Evolutionary conservation across 2,888 invertebrate species (phyloP), one percentile per base, ranked within the genome.

Genomic region (Napeogenes sylphis): DNA sequence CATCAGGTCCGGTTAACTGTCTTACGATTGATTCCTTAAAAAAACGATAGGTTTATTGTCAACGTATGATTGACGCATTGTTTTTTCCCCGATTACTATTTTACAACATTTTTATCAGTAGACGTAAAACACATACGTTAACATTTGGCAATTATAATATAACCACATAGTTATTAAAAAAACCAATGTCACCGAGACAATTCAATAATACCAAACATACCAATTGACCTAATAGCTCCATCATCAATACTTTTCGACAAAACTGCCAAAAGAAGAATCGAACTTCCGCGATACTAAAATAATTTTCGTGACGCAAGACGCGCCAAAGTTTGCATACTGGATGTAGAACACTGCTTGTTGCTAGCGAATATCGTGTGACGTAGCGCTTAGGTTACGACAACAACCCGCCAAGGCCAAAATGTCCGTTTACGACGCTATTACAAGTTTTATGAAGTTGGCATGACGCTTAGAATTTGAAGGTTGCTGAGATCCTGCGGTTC

Each of bases 361-460:
- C 62, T 71, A 70, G 73, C 75, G 69, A 75, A 68, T 73, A 70
- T 35, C 35, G 35, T 59, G 70, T 83, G 81, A 83, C 82, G 82
- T 81, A 77, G 80, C 75, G 77, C 78, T 77, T 82, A 83, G 80
- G 79, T 74, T 75, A 76, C 73, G 85, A 68, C 81, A 83, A 81
- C 77, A 84, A 85, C 84, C 86, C 73, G 70, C 59, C 85, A 81
- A 86, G 85, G 85, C 82, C 81, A 82, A 77, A 75, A 75, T 74
- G 72, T 71, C 73, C 74, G 77, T 80, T 79, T 79, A 77, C 75
- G 72, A 77, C 75, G 76, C 75, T 68, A 75, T 77, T 74, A 74
- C 73, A 63, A 67, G 69, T 76, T 79, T 77, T 75, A 75, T 74
- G 69, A 72, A 72, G 67, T 67, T 65, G 69, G 67, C 69, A 73